Base-by-base conservation (phyloP, 2,888 invertebrate species). In the Hyposoter dolosus region DNA sequence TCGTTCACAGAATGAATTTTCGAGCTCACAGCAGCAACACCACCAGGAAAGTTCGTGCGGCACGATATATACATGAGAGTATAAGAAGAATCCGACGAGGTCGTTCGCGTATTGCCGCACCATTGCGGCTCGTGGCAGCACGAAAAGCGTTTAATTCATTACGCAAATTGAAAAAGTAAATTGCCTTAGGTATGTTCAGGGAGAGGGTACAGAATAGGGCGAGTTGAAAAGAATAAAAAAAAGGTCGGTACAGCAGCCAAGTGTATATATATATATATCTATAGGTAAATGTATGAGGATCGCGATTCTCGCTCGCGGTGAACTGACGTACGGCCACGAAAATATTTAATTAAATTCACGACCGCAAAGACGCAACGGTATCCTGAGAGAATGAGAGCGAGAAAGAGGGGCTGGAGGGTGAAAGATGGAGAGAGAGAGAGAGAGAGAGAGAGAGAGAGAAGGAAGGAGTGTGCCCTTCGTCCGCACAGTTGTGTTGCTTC, bases 261-360 rank as follows among this genome's bases (percentile, higher is more conserved):
- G 17, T 65, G 32, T 66, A 53, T 50, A 68, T 60, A 82, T 60
- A 76, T 69, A 71, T 74, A 75, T 43, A 78, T 69, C 40, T 43
- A 69, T 80, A 80, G 68, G 17, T 35, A n/a, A 71, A 65, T 74
- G 45, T 53, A 63, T 53, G 28, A 43, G 69, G 43, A 69, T 56
- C 65, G 76, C 66, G 45, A 65, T 83, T 79, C 75, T 76, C 53
- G 83, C 83, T 81, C 87, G 77, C 85, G 83, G 85, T 88, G 89
- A 89, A 89, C 90, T 89, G 90, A 90, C 90, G 91, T 92, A 92
- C 91, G 91, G 91, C 91, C 92, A 90, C 91, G 92, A 93, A 91
- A 93, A 93, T 93, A 93, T 93, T 93, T 93, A 93, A 93, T 93
- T 93, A 93, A 93, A 93, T 93, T 93, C 92, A 92, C 92, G 90